Percentiles rank a stretch among this genome's conserved stretches.
Evolutionary conservation across 1,140 invertebrate genomes (phyloP).

Genomic region (Zophobas atratus): DNA sequence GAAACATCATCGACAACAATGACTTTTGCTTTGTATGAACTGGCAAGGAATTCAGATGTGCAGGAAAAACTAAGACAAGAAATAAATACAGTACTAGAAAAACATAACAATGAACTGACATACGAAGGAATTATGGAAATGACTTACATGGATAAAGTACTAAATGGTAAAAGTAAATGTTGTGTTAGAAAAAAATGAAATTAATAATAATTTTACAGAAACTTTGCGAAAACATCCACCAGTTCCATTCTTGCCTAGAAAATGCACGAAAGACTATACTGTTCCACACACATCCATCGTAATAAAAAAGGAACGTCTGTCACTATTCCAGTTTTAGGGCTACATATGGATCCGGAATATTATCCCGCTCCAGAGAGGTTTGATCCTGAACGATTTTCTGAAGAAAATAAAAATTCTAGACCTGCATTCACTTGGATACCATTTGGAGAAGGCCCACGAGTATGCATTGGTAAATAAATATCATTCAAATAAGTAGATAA

Average conservation of each 20-base stretch:
- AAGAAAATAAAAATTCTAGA: slow-evolving; percentile 66
- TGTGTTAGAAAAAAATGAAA: neutral
- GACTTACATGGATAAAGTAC: slow-evolving; percentile 52
- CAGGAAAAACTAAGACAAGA: slow-evolving; percentile 55
- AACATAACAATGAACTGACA: slow-evolving; percentile 45
- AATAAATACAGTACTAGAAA: slow-evolving; percentile 39
- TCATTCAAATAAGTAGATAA: neutral
- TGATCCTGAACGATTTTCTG: slow-evolving; percentile 79
- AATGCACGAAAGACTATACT: slow-evolving; percentile 70
- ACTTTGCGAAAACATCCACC: slow-evolving; percentile 74
- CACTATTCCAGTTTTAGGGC: slow-evolving; percentile 72
- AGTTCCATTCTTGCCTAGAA: slow-evolving; percentile 68
- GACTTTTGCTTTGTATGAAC: slow-evolving; percentile 70
- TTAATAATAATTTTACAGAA: slow-evolving; percentile 67
- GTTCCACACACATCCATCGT: slow-evolving; percentile 49
- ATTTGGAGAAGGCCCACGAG: slow-evolving; percentile 73
- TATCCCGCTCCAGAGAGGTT: slow-evolving; percentile 78
- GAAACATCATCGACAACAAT: slow-evolving; percentile 71
- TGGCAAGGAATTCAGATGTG: slow-evolving; percentile 63
- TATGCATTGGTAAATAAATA: slow-evolving; percentile 69
- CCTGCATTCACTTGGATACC: slow-evolving; percentile 69
- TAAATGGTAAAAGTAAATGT: slow-evolving; percentile 49
- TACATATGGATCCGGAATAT: slow-evolving; percentile 74
- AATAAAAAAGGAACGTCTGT: slow-evolving; percentile 74
- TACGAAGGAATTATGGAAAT: slow-evolving; percentile 56